Percentiles rank a stretch among this genome's conserved stretches.
These are phyloP conservation scores for Tachuris rubrigastra DNA, from an alignment of 2,113 vertebrate genomes.

Conservation along the genomic window DNA sequence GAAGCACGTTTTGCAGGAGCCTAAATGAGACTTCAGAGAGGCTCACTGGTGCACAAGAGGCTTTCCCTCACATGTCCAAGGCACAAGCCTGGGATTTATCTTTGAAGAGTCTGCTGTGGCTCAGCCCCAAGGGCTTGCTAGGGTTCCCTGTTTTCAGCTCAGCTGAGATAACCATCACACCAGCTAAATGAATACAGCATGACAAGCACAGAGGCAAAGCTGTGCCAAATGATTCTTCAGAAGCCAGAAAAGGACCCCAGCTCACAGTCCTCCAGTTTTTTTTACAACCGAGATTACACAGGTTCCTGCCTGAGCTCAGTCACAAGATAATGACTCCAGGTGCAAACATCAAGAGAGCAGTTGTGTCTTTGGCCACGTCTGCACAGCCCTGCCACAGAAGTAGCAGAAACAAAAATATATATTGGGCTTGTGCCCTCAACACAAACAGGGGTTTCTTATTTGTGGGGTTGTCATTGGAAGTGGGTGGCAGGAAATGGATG, in stretches of 20 bases:
- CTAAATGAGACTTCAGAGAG: not conserved
- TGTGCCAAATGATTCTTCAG: not conserved
- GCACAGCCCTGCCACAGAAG: not conserved
- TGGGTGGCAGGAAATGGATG: not conserved
- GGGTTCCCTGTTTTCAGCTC: not conserved
- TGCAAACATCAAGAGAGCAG: not conserved
- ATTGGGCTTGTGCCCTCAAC: not conserved
- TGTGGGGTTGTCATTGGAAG: not conserved
- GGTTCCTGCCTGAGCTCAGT: not conserved
- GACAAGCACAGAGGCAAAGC: not conserved
- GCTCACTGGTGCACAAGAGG: not conserved
- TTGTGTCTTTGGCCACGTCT: conserved; percentile 2
- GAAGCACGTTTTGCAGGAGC: not conserved
- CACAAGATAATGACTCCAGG: not conserved
- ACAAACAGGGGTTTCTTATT: not conserved
- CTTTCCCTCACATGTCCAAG: not conserved
- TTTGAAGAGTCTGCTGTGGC: not conserved
- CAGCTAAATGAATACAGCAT: not conserved
- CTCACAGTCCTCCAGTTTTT: not conserved
- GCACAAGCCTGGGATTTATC: not conserved
- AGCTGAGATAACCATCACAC: conserved; percentile 5
- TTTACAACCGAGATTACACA: not conserved
- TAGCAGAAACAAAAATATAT: not conserved
- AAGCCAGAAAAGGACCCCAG: not conserved
- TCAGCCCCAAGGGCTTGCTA: not conserved